Conservation (phyloP, 2,797 vertebrate genomes). For the Limnodromus scolopaceus region DNA sequence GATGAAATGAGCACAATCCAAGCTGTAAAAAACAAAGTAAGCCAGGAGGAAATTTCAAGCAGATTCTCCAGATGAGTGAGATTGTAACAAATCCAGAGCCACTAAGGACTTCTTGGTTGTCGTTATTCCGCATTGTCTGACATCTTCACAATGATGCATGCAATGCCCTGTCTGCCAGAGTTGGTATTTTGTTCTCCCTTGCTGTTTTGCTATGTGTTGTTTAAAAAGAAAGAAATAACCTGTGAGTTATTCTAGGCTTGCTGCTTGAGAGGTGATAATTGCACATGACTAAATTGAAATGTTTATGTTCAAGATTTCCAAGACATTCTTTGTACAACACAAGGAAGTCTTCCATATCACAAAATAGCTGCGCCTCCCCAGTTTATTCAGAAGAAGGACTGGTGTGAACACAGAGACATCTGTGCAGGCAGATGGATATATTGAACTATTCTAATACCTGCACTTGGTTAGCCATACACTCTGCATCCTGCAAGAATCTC, state of each 20-base stretch:
- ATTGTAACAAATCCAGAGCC: not conserved
- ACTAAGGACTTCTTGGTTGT: not conserved
- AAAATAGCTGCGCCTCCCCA: not conserved
- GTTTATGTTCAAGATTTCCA: not conserved
- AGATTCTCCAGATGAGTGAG: not conserved
- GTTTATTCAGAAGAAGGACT: not conserved
- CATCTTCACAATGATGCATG: not conserved
- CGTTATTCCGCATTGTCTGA: not conserved
- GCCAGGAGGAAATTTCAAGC: not conserved
- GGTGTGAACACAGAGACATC: rapidly evolving
- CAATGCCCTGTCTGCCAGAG: not conserved
- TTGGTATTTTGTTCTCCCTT: not conserved
- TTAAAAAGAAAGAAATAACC: not conserved
- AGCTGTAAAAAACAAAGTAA: not conserved
- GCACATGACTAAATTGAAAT: rapidly evolving
- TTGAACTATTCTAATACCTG: not conserved
- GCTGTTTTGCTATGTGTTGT: not conserved
- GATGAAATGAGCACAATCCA: not conserved
- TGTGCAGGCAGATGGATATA: rapidly evolving
- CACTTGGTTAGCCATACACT: not conserved
- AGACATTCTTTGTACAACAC: rapidly evolving
- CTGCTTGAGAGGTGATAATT: not conserved
- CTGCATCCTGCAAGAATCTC: rapidly evolving
- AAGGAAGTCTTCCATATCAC: not conserved
- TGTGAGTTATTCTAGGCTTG: not conserved